These are phyloP conservation scores for Xiphophorus hellerii DNA, from an alignment of 2,113 vertebrate genomes.

Conservation along the genomic window DNA sequence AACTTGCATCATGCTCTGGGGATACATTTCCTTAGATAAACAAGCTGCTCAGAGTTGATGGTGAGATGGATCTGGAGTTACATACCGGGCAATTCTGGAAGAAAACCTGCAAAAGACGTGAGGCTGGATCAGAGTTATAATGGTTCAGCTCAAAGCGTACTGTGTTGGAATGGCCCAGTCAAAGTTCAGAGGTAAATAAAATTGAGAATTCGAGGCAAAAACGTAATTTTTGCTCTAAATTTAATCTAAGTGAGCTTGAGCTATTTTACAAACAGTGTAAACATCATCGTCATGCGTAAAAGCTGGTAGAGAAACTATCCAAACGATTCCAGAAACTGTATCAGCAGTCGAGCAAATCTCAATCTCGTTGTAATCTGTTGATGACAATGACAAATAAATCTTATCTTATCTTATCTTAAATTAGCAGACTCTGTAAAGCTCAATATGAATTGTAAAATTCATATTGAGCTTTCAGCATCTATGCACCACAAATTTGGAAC, in stretches of 20 bases:
- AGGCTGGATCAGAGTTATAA: not conserved
- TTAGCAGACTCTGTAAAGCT: not conserved
- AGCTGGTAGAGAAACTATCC: not conserved
- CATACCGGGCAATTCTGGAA: not conserved
- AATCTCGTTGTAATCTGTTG: too few species aligned
- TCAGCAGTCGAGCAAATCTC: too few species aligned
- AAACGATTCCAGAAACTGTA: not conserved
- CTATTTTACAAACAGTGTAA: not conserved
- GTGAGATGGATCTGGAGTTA: not conserved
- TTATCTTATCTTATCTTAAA: too few species aligned
- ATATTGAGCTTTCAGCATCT: too few species aligned
- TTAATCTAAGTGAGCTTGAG: not conserved
- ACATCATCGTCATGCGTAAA: not conserved
- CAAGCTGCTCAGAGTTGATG: not conserved
- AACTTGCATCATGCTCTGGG: too few species aligned
- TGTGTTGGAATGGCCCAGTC: not conserved
- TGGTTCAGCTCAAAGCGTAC: not conserved
- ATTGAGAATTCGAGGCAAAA: not conserved
- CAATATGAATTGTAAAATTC: not conserved
- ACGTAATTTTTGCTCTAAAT: not conserved
- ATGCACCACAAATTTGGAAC: too few species aligned
- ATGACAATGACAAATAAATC: too few species aligned
- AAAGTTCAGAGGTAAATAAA: not conserved
- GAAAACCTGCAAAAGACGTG: not conserved
- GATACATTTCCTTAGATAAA: not conserved